phyloP scores from a whole-genome alignment of 2,113 vertebrate genomes.

The Salvator merianae region DNA sequence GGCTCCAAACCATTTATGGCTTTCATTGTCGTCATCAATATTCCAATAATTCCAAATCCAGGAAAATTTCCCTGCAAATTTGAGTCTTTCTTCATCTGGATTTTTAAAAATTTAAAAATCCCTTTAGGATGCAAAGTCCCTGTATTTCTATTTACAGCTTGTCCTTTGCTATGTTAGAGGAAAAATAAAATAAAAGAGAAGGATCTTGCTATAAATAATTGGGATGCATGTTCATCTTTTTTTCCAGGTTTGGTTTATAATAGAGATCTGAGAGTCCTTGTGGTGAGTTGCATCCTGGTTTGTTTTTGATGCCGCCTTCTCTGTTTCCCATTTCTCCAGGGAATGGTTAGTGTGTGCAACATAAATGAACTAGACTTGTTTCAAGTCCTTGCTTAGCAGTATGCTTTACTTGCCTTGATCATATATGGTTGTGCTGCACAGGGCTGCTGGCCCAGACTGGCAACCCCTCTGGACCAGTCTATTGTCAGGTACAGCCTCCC shows the following conservation, averaged over 20 bases:
- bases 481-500: no score
- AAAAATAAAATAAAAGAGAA: not conserved
- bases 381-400: no score
- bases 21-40: no score
- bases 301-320: fast-evolving
- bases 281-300: conserved; percentile 50
- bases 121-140: no score
- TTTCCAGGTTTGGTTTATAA: conserved; percentile 71
- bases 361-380: no score
- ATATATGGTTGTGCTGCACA: no score
- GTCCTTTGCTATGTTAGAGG: not conserved
- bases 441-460: no score
- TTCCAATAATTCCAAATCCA: not conserved
- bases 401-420: no score
- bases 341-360: not conserved
- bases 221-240: not conserved
- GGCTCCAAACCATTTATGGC: not conserved
- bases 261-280: conserved; percentile 64
- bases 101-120: no score
- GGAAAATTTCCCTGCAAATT: not conserved
- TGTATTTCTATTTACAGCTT: not conserved
- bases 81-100: not conserved
- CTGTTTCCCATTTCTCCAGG: not conserved
- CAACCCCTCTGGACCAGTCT: no score
- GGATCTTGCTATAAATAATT: not conserved